Conservation (phyloP, 2,888 invertebrate genomes). For the Chironomus riparius region DNA sequence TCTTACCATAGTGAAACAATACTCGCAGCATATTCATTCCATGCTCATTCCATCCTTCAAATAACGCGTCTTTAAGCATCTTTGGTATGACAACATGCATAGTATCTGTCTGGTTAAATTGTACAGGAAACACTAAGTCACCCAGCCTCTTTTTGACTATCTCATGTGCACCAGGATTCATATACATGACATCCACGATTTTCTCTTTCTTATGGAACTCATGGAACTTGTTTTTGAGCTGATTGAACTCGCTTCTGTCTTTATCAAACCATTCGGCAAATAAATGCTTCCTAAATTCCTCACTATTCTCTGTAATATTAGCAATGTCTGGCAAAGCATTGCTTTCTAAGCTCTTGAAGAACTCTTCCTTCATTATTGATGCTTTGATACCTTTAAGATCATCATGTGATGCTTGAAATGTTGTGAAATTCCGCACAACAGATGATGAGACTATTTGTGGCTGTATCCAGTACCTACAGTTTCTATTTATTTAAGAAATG, state of each 20-base stretch:
- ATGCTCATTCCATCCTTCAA: slow-evolving; percentile 38
- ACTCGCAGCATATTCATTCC: background rate
- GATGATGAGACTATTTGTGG: slow-evolving; percentile 44
- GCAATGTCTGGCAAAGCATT: slow-evolving; percentile 28
- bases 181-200: slow-evolving; percentile 32
- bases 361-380: slow-evolving; percentile 35
- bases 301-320: slow-evolving; percentile 31
- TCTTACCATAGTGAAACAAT: background rate
- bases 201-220: background rate
- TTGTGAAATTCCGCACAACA: slow-evolving; percentile 50
- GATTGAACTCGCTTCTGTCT: slow-evolving; percentile 35
- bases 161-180: slow-evolving; percentile 36
- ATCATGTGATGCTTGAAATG: slow-evolving; percentile 37
- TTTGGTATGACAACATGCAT: slow-evolving; percentile 40
- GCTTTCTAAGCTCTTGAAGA: slow-evolving; percentile 34
- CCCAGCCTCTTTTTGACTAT: slow-evolving; percentile 35
- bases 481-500: slow-evolving; percentile 29
- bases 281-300: slow-evolving; percentile 36
- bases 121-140: slow-evolving; percentile 34
- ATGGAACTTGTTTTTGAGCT: slow-evolving; percentile 32
- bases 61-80: slow-evolving; percentile 37
- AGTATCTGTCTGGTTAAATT: slow-evolving; percentile 34
- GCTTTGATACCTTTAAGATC: slow-evolving; percentile 35
- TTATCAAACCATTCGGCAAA: slow-evolving; percentile 39
- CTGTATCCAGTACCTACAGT: slow-evolving; percentile 38